Base-by-base conservation (phyloP, 2,797 vertebrate species). In the Trichosurus vulpecula region DNA sequence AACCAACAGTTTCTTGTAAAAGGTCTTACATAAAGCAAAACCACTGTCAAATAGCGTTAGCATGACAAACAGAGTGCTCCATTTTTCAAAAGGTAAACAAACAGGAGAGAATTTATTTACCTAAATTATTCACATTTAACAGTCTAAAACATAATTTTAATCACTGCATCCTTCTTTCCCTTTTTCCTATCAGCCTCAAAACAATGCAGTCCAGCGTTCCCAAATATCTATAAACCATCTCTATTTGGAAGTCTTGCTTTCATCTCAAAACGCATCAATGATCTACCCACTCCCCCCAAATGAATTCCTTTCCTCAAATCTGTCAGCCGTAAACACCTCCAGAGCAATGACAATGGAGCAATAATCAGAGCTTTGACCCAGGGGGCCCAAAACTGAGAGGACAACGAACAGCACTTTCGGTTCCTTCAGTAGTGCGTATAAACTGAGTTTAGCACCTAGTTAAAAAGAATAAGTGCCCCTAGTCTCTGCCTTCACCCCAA, bases 161-260 rank as follows among this genome's bases (percentile, higher is more conserved):
- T 92, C 47, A 35, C 27, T 52, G 61, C 29, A 56, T 54, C 91
- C 90, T 97, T 90, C 93, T 95, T 56, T 95, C 93, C 55, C 93
- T 93, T 97, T 94, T 97, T 52, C 95, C 55, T 92, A 94, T 31
- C 55, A 90, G 54, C 90, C 58, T 96, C 89, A 93, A 95, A 96
- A 96, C 92, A 97, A 97, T 97, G 87, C 96, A 92, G 96, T 41
- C n/a, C 66, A 74, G n/a, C 81, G 25, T 87, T 51, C 22, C 19
- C 41, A 87, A 87, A 4, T 51, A 87, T 87, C 74, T 29, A 87
- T 87, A 87, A 27, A 87, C 47, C 74, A 87, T 51, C 6, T 51
- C 74, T 10, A 47, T 51, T 51, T 51, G 41, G 41, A 51, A 51
- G 25, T 29, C n/a, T 27, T 47, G 3, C 6, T 87, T 47, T 87